phyloP scores from a whole-genome alignment of 2,113 vertebrate species.

The Enhydra lutris region DNA sequence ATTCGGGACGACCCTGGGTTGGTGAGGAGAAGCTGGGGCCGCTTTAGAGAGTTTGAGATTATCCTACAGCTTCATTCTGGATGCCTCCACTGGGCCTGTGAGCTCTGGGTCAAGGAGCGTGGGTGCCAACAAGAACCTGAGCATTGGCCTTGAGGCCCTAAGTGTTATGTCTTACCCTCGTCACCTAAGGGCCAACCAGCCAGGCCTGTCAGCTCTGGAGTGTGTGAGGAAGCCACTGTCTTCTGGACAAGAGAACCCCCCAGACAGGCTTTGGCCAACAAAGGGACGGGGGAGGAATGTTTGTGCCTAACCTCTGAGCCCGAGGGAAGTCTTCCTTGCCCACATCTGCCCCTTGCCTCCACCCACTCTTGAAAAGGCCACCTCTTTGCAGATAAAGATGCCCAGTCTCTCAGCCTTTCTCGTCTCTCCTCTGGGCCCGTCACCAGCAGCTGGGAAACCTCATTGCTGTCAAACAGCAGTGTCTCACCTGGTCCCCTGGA shows the following conservation, averaged over 20 bases:
- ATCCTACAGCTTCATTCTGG: not conserved
- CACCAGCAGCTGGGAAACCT: not conserved
- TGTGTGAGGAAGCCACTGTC: not conserved
- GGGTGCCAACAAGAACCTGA: not conserved
- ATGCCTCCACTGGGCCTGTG: not conserved
- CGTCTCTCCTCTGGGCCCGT: not conserved
- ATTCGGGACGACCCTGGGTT: not conserved
- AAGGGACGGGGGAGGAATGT: not conserved
- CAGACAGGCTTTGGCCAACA: not conserved
- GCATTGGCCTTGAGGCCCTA: rapidly evolving
- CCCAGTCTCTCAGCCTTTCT: not conserved
- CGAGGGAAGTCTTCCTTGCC: not conserved
- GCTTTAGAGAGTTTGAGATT: not conserved
- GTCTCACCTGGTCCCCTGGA: not conserved
- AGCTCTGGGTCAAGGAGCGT: not conserved
- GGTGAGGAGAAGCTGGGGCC: not conserved
- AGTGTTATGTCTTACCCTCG: not conserved
- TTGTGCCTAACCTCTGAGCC: not conserved
- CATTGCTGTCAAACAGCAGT: not conserved
- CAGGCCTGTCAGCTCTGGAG: not conserved
- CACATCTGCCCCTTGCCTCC: not conserved
- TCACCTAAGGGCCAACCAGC: not conserved
- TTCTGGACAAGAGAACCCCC: not conserved
- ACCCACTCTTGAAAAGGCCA: not conserved
- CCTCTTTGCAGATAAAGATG: not conserved